Base-by-base conservation (phyloP, 1,140 invertebrate genomes). In the Bombyx mandarina region DNA sequence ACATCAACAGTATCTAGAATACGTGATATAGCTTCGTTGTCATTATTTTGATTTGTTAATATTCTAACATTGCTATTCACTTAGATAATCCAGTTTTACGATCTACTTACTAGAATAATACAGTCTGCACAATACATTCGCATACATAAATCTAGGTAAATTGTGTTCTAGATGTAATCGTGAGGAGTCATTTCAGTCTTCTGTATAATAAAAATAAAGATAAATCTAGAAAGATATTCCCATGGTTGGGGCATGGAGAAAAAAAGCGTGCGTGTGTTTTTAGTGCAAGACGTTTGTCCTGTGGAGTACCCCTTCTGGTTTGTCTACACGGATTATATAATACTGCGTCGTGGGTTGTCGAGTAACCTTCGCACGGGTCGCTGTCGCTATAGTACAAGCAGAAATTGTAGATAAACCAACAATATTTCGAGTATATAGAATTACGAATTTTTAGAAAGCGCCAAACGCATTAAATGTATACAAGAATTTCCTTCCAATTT, bases 301-400 rank as follows among this genome's bases (percentile, higher is more conserved):
- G 50, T 51, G 50, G 50, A 35, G 42, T 35, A 22, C 50, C 22
- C 45, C 69, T 67, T 63, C 70, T 65, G 74, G 65, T 76, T 79
- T 74, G 77, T 74, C 71, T 73, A 65, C 66, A 18, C 57, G 35
- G 43, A 66, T 82, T 76, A 78, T 71, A 70, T 62, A 52, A 61
- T 58, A 57, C 26, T 35, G 26, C 67, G 63, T 56, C 61, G 70
- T 60, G 62, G 26, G 53, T 26, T 54, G 53, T 22, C 43, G 44
- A 54, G 45, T 63, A 79, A 73, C 76, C 79, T 82, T 79, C 79
- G 67, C 43, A 52, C 63, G 56, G 76, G 75, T 79, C 75, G 73
- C 66, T 74, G 73, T 46, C 72, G 56, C 48, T 58, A 45, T 57
- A 77, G 77, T 77, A 77, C 62, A 78, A 47, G 58, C 52, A 5